These are phyloP conservation scores for Apamea crenata DNA, from an alignment of 2,888 invertebrate genomes.

Conservation along the genomic window DNA sequence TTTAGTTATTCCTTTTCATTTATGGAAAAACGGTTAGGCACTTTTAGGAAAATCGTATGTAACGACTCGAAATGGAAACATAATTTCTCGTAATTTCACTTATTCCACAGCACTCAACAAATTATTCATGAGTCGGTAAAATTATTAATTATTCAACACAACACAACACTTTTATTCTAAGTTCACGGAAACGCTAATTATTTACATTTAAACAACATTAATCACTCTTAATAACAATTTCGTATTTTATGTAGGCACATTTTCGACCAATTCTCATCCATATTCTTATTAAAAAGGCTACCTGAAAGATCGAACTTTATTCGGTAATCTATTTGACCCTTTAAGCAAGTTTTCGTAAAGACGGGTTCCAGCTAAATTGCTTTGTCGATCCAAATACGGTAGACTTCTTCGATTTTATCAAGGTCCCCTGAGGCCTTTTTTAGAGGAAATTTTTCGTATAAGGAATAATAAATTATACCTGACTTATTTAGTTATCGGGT, in stretches of 20 bases:
- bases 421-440: conserved; percentile 58
- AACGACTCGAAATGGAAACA: background rate
- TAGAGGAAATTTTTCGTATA: conserved; percentile 55
- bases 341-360: conserved; percentile 68
- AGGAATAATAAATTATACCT: conserved; percentile 64
- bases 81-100: background rate
- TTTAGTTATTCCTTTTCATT: background rate
- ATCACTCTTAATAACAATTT: background rate
- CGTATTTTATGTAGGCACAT: background rate
- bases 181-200: conserved; percentile 2
- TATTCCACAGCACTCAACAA: background rate
- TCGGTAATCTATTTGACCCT: conserved; percentile 67
- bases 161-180: conserved; percentile 12
- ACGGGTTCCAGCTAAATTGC: conserved; percentile 61
- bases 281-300: conserved; percentile 46
- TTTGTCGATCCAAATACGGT: conserved; percentile 66
- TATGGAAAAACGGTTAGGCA: background rate
- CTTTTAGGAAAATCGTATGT: background rate
- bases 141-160: background rate
- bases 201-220: background rate
- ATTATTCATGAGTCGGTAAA: background rate
- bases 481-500: conserved; percentile 47
- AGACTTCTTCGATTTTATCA: conserved; percentile 65
- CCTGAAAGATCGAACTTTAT: conserved; percentile 57
- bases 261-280: conserved; percentile 20